Conservation (phyloP, 2,888 invertebrate species). For the Cephus pygmeus region DNA sequence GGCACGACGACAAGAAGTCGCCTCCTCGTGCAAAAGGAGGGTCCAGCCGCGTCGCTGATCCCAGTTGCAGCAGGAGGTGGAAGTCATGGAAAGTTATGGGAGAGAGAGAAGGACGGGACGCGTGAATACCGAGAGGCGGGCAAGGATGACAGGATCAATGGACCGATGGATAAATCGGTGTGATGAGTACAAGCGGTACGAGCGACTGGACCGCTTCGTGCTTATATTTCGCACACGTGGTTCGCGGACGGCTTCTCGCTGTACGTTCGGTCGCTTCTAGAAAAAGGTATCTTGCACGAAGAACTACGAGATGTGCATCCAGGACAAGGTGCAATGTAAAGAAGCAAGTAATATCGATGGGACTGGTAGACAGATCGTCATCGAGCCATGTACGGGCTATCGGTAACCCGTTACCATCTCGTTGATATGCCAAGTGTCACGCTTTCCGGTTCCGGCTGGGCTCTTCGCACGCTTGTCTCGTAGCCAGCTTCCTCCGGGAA, state of each 20-base stretch:
- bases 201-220: not conserved
- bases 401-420: slow-evolving; percentile 21
- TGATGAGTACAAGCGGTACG: not conserved
- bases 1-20: not conserved
- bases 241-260: not conserved
- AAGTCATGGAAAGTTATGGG: not conserved
- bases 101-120: not conserved
- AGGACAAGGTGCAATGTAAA: not conserved
- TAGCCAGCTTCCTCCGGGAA: slow-evolving; percentile 34
- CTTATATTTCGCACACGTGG: not conserved
- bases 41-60: not conserved
- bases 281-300: not conserved
- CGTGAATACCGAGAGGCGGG: not conserved
- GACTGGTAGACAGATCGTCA: not conserved
- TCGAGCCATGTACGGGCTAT: not conserved
- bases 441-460: slow-evolving; percentile 52
- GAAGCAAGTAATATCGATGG: not conserved
- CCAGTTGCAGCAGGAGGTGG: not conserved
- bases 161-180: not conserved
- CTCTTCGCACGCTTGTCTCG: slow-evolving; percentile 47
- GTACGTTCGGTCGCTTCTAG: not conserved
- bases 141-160: not conserved
- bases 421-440: slow-evolving; percentile 46
- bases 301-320: not conserved
- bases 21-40: not conserved